These are phyloP conservation scores for Catharus ustulatus DNA, from an alignment of 2,797 vertebrate species.

Conservation along the genomic window DNA sequence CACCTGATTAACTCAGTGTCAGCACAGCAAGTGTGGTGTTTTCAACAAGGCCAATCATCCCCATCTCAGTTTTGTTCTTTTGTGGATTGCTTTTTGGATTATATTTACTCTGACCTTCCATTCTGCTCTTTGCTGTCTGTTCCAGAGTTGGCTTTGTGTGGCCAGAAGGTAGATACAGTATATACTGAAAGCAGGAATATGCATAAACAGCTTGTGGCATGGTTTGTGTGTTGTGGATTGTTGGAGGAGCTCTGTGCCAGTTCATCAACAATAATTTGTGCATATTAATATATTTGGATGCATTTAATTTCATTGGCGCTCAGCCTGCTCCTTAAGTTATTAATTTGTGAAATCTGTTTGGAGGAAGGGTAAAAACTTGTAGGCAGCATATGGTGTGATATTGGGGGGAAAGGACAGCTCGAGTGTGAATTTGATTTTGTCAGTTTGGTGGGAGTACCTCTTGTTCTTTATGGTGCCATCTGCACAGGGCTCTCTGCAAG, in stretches of 20 bases:
- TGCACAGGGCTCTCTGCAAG: constrained; percentile 59
- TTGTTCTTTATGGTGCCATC: constrained; percentile 67
- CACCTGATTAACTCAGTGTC: neutral
- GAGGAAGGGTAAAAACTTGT: constrained; percentile 58
- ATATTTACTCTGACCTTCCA: constrained; percentile 59
- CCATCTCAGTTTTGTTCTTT: constrained; percentile 58
- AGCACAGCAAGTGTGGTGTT: neutral
- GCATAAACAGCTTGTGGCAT: constrained; percentile 57
- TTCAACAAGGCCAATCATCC: constrained; percentile 3
- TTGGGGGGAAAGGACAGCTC: constrained; percentile 59
- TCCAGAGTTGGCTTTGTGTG: constrained; percentile 27
- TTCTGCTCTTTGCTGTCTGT: neutral
- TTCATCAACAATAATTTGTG: constrained; percentile 60
- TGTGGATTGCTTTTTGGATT: constrained; percentile 41
- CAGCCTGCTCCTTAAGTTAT: constrained; percentile 33
- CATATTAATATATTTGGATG: constrained; percentile 63
- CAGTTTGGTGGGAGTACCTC: constrained; percentile 70
- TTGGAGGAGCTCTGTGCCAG: constrained; percentile 36
- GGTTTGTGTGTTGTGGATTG: constrained; percentile 50
- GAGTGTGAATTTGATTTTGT: constrained; percentile 67
- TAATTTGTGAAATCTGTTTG: constrained; percentile 66
- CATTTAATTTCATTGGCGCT: constrained; percentile 20
- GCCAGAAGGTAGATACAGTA: constrained; percentile 47
- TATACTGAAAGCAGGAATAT: constrained; percentile 6
- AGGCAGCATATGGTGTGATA: constrained; percentile 71